These are phyloP conservation scores for Epinephelus malabaricus DNA, from an alignment of 2,797 vertebrate species.

Conservation along the genomic window DNA sequence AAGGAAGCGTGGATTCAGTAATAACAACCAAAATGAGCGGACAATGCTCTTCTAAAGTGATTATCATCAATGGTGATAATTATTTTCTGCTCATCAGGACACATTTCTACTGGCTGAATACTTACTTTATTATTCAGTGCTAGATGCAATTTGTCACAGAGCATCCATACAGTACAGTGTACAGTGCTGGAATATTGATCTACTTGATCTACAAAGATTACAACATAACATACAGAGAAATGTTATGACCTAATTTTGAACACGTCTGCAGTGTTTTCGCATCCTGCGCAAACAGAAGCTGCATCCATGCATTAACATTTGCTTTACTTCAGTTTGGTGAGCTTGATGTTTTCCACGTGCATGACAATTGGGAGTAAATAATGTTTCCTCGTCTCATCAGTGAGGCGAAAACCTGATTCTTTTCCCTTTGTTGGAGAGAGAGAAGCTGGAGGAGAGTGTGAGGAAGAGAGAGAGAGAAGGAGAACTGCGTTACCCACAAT, in stretches of 20 bases:
- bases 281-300: neutral
- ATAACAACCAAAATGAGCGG: conserved; percentile 42
- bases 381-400: conserved; percentile 10
- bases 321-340: conserved; percentile 43
- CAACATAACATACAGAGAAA: neutral
- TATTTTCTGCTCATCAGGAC: conserved; percentile 38
- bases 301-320: conserved; percentile 32
- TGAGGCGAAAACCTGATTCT: neutral
- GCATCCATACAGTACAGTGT: neutral
- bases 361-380: conserved; percentile 51
- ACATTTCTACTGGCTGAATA: conserved; percentile 18
- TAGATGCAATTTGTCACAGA: conserved; percentile 20
- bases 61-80: conserved; percentile 42
- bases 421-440: conserved; percentile 37
- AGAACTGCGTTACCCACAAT: conserved; percentile 7
- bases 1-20: conserved; percentile 37
- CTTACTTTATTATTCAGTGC: conserved; percentile 15
- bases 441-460: neutral
- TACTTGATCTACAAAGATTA: conserved; percentile 8
- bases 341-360: conserved; percentile 33
- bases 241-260: neutral
- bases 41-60: conserved; percentile 35
- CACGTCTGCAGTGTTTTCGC: neutral
- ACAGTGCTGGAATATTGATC: neutral
- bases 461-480: neutral